Conservation (phyloP, 64 coral and sea anemone genomes). For the Stichodactyla mertensii region DNA sequence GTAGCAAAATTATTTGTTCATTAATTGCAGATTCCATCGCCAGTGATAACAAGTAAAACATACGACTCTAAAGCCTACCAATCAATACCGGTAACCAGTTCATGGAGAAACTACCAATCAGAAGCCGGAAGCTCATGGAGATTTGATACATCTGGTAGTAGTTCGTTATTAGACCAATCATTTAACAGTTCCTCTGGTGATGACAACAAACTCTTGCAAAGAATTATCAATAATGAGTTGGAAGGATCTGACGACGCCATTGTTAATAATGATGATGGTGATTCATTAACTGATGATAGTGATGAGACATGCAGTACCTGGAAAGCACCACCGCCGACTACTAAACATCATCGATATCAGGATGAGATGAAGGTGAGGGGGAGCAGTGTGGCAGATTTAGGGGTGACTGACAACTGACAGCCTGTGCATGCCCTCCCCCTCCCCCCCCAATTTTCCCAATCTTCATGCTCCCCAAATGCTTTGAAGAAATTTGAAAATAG, state of each 20-base stretch:
- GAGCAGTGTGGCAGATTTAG: too few relatives aligned
- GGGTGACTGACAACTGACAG: too few relatives aligned
- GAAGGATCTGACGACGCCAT: constrained; percentile 13
- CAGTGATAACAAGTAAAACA: constrained; percentile 55
- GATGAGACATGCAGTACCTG: constrained; percentile 78
- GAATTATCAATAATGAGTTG: constrained; percentile 20
- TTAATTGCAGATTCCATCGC: constrained; percentile 79
- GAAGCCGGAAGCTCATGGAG: constrained; percentile 76
- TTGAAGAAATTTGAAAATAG: too few relatives aligned
- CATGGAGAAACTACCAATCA: constrained; percentile 75
- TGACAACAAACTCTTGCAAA: not conserved
- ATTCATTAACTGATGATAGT: constrained; percentile 76
- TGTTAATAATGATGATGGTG: constrained; percentile 65
- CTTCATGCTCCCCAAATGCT: too few relatives aligned
- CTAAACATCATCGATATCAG: constrained; percentile 62
- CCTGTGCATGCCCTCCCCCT: too few relatives aligned
- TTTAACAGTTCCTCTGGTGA: constrained; percentile 47
- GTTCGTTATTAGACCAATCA: constrained; percentile 43
- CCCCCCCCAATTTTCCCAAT: not conserved
- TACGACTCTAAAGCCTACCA: constrained; percentile 91
- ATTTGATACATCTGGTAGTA: constrained; percentile 60
- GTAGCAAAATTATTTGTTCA: not conserved
- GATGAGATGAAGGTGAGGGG: constrained; percentile 83
- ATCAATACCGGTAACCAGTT: constrained; percentile 69
- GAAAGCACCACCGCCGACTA: constrained; percentile 65